Percentiles rank a stretch among this genome's conserved stretches.
Conservation (phyloP, 2,113 vertebrate species). For the Ivindomyrus marchei region DNA sequence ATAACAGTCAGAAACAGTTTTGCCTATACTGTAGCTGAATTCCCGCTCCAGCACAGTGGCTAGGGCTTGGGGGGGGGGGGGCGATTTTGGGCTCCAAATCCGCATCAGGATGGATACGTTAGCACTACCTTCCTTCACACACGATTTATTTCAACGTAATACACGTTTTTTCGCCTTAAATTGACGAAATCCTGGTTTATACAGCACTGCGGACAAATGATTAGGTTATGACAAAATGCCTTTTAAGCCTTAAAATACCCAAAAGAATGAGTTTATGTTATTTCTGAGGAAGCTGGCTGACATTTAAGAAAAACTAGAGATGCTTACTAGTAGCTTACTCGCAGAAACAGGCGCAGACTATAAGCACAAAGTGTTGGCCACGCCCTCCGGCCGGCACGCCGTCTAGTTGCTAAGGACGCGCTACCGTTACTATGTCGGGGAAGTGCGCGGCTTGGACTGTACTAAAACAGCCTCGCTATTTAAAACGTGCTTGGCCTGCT, state of each 20-base stretch:
- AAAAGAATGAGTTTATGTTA: background rate
- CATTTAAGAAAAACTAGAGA: background rate
- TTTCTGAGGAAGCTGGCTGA: background rate
- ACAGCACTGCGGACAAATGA: background rate
- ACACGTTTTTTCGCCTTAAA: background rate
- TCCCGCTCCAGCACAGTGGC: background rate
- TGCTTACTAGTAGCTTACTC: background rate
- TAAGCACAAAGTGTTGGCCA: background rate
- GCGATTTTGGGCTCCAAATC: background rate
- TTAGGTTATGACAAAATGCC: background rate
- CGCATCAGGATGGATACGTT: background rate
- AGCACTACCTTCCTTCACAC: background rate
- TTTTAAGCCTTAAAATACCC: background rate
- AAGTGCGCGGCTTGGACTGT: background rate
- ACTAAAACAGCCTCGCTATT: background rate
- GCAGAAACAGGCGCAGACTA: background rate
- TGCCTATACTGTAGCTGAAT: background rate
- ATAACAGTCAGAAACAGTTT: background rate
- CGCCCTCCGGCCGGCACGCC: background rate
- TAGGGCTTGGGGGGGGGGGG: background rate
- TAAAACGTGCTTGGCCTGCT: background rate
- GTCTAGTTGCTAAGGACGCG: constrained; percentile 27
- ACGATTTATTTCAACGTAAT: background rate
- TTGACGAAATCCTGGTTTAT: background rate
- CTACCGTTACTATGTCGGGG: background rate